These are phyloP conservation scores for Neuroterus valhalla DNA, from an alignment of 1,140 invertebrate species.

Conservation along the genomic window DNA sequence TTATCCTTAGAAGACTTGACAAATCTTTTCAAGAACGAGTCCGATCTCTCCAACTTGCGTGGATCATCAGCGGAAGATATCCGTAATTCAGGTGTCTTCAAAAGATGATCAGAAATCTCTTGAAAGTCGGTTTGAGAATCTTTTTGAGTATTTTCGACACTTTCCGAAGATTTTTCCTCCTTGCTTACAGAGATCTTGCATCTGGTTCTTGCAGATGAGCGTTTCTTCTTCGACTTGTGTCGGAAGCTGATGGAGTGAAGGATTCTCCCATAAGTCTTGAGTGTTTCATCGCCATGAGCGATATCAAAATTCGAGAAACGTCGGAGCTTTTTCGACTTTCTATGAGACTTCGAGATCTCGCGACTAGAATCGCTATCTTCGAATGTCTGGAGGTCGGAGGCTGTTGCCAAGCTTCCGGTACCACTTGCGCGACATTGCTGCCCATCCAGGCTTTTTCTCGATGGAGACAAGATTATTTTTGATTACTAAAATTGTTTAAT, in stretches of 20 bases:
- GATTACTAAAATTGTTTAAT: neutral
- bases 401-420: conserved; percentile 52
- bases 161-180: neutral
- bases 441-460: conserved; percentile 55
- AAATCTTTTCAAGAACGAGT: conserved; percentile 59
- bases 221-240: conserved; percentile 19
- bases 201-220: neutral
- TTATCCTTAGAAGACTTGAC: conserved; percentile 58
- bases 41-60: conserved; percentile 34
- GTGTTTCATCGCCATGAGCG: neutral
- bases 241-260: neutral
- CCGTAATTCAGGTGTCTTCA: conserved; percentile 20
- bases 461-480: conserved; percentile 1
- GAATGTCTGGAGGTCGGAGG: conserved; percentile 65
- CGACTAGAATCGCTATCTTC: conserved; percentile 57
- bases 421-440: conserved; percentile 64
- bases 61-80: conserved; percentile 27
- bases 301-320: conserved; percentile 1
- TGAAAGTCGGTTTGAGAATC: conserved; percentile 31
- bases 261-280: neutral
- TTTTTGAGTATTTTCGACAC: no score
- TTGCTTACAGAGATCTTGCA: neutral
- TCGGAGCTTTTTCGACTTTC: neutral
- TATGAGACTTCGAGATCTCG: neutral
- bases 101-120: conserved; percentile 12